These are phyloP conservation scores for Tortrix viridana DNA, from an alignment of 2,888 invertebrate species.

Conservation along the genomic window DNA sequence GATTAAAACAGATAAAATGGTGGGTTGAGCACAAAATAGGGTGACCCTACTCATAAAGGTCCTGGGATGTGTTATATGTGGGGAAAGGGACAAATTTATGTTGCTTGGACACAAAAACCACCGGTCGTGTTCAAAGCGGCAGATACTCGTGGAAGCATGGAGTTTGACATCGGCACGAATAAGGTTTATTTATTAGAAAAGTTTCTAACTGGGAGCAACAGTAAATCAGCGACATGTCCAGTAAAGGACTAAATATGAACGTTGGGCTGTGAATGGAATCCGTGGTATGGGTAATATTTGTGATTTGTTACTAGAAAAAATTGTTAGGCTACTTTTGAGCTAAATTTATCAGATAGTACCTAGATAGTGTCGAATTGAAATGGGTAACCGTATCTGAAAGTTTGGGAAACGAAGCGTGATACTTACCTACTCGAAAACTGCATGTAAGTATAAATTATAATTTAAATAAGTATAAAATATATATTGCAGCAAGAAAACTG, in stretches of 20 bases:
- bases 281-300: constrained; percentile 38
- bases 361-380: constrained; percentile 1
- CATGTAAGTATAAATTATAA: background rate
- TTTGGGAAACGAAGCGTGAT: background rate
- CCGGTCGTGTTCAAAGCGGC: constrained; percentile 60
- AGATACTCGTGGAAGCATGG: constrained; percentile 72
- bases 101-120: constrained; percentile 70
- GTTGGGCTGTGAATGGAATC: constrained; percentile 41
- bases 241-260: constrained; percentile 52
- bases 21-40: constrained; percentile 62
- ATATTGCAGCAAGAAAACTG: too few species aligned
- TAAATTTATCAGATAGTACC: constrained; percentile 16
- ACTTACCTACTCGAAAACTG: background rate
- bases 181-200: constrained; percentile 81
- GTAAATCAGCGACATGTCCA: constrained; percentile 75
- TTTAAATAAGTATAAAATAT: too few species aligned
- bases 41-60: constrained; percentile 78
- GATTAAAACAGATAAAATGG: constrained; percentile 77
- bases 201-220: constrained; percentile 68
- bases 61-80: constrained; percentile 67
- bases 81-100: constrained; percentile 75
- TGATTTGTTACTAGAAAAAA: constrained; percentile 36
- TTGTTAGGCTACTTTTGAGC: constrained; percentile 18
- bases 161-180: constrained; percentile 77
- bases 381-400: constrained; percentile 2